phyloP scores from a whole-genome alignment of 2,113 vertebrate species.

The Silurus glanis region DNA sequence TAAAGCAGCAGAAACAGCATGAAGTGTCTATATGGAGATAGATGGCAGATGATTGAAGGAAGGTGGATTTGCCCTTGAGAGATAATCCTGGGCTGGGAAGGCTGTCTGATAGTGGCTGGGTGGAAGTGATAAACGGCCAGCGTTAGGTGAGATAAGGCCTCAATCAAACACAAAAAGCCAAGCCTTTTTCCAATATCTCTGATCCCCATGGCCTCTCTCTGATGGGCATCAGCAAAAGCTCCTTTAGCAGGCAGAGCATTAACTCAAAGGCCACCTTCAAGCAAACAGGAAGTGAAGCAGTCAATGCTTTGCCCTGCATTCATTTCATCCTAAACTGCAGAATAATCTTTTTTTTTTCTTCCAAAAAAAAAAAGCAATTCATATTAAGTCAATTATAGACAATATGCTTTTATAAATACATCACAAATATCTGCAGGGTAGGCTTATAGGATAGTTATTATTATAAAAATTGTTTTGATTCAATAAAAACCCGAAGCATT shows the following conservation, averaged over 20 bases:
- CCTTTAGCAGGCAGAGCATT: conserved; percentile 26
- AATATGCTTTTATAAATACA: neutral
- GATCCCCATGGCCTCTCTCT: conserved; percentile 37
- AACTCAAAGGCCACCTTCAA: conserved; percentile 38
- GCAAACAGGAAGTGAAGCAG: conserved; percentile 9
- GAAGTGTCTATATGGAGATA: conserved; percentile 62
- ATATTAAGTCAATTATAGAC: neutral
- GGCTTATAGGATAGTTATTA: neutral
- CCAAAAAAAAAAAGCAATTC: neutral
- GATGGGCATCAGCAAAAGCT: conserved; percentile 40
- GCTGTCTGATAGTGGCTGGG: conserved; percentile 66
- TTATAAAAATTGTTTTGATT: neutral
- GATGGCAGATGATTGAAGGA: conserved; percentile 71
- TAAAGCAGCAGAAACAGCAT: conserved; percentile 43
- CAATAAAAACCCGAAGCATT: too few relatives aligned
- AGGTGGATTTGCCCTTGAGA: conserved; percentile 74
- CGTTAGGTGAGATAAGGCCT: conserved; percentile 67
- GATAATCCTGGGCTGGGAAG: conserved; percentile 66
- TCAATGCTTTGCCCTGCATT: conserved; percentile 6
- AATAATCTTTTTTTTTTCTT: neutral
- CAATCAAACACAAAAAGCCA: conserved; percentile 65
- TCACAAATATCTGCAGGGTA: neutral
- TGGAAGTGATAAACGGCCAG: conserved; percentile 69
- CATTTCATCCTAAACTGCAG: neutral
- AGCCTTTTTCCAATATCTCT: conserved; percentile 50